Evolutionary conservation across 2,888 invertebrate genomes (phyloP).

Genomic region (Drosophila nr. perissopoda): DNA sequence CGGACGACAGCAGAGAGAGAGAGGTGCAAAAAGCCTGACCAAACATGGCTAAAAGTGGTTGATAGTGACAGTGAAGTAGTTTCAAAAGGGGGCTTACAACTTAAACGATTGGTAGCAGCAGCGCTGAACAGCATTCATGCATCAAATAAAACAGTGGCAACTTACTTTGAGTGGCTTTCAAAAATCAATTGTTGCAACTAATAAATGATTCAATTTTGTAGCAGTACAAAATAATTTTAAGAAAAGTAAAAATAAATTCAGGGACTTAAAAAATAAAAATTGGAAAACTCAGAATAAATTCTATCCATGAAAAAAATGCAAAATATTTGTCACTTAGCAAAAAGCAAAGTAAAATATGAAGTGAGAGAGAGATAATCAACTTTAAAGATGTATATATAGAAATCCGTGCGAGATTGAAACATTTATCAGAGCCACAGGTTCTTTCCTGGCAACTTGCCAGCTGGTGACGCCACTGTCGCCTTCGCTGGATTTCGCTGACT

Average conservation of each 20-base stretch:
- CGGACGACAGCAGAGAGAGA: slow-evolving; percentile 14
- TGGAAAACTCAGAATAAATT: not conserved
- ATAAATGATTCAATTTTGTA: not conserved
- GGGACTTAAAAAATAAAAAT: not conserved
- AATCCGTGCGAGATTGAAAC: not conserved
- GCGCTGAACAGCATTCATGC: not conserved
- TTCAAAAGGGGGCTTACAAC: slow-evolving; percentile 8
- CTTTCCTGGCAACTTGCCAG: slow-evolving; percentile 13
- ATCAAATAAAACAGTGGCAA: not conserved
- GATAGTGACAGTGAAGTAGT: slow-evolving; percentile 41
- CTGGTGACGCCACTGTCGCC: slow-evolving; percentile 16
- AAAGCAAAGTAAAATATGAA: not conserved
- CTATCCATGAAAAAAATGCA: not conserved
- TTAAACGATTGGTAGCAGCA: slow-evolving; percentile 3
- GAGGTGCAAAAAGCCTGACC: slow-evolving; percentile 69
- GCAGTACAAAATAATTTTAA: not conserved
- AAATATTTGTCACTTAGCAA: not conserved
- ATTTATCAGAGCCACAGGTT: not conserved
- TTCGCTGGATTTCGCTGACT: not conserved
- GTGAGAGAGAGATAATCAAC: not conserved
- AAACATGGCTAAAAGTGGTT: slow-evolving; percentile 73
- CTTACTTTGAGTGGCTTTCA: not conserved
- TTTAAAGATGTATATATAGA: not conserved
- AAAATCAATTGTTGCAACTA: not conserved
- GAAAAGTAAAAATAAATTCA: not conserved